phyloP scores from a whole-genome alignment of 2,113 vertebrate genomes.

The Ptilonorhynchus violaceus region DNA sequence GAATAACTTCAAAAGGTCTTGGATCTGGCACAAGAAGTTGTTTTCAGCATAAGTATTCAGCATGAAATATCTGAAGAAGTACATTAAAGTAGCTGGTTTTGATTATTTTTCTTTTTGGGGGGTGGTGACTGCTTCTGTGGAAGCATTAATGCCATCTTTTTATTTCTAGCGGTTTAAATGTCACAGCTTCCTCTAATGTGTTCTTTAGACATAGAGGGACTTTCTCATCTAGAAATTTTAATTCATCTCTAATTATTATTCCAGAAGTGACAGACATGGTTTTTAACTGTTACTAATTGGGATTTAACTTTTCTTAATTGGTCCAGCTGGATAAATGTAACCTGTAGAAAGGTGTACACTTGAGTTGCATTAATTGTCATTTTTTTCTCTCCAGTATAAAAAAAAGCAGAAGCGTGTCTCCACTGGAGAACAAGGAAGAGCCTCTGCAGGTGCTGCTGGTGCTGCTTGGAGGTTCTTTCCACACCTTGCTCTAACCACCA shows the following conservation, averaged over 20 bases:
- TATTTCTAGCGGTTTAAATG: not conserved
- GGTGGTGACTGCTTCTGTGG: fast-evolving
- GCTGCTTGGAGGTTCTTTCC: not conserved
- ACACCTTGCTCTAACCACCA: not conserved
- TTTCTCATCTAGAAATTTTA: not conserved
- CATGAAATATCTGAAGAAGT: not conserved
- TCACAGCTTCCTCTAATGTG: not conserved
- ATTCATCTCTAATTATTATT: not conserved
- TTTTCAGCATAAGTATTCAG: not conserved
- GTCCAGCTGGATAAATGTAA: not conserved
- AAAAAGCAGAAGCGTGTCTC: no score
- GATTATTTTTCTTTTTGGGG: not conserved
- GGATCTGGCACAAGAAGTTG: not conserved
- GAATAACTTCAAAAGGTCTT: not conserved
- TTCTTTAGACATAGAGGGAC: not conserved
- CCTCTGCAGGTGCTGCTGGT: not conserved
- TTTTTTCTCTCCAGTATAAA: not conserved
- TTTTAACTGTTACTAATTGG: not conserved
- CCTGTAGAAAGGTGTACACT: not conserved
- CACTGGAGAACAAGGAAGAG: not conserved
- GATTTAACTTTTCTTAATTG: not conserved
- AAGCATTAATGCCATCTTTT: not conserved
- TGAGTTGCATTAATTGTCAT: not conserved
- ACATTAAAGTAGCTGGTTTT: not conserved
- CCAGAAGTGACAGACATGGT: not conserved